Evolutionary conservation across 2,797 vertebrate genomes (phyloP).

Genomic region (Notamacropus eugenii): DNA sequence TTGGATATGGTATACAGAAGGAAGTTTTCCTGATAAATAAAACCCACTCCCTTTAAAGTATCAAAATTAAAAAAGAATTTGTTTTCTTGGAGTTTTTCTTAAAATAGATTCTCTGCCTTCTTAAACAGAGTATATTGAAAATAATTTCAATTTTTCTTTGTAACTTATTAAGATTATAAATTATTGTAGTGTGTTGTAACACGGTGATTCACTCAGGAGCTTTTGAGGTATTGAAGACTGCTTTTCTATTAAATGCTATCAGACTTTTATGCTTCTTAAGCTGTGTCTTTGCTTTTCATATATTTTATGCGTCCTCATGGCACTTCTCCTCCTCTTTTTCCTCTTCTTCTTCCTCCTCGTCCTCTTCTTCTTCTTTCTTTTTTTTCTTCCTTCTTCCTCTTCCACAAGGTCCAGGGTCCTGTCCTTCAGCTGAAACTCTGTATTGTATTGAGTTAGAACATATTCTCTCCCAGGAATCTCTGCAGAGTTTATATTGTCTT

Average conservation of each 20-base stretch:
- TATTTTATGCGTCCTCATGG: neutral
- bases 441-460: neutral
- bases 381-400: neutral
- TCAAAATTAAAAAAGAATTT: neutral
- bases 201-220: neutral
- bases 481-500: neutral
- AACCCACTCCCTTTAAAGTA: neutral
- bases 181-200: neutral
- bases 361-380: too few species aligned
- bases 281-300: too few species aligned
- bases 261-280: too few species aligned
- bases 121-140: neutral
- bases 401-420: neutral
- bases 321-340: too few species aligned
- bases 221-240: neutral
- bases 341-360: too few species aligned
- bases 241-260: neutral
- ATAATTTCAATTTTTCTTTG: neutral
- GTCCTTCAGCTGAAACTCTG: neutral
- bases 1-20: neutral
- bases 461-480: neutral
- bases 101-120: neutral
- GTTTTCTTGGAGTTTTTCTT: neutral
- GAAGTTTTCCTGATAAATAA: neutral
- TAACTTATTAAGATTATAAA: neutral